These are phyloP conservation scores for Strix uralensis DNA, from an alignment of 2,113 vertebrate species.

Conservation along the genomic window DNA sequence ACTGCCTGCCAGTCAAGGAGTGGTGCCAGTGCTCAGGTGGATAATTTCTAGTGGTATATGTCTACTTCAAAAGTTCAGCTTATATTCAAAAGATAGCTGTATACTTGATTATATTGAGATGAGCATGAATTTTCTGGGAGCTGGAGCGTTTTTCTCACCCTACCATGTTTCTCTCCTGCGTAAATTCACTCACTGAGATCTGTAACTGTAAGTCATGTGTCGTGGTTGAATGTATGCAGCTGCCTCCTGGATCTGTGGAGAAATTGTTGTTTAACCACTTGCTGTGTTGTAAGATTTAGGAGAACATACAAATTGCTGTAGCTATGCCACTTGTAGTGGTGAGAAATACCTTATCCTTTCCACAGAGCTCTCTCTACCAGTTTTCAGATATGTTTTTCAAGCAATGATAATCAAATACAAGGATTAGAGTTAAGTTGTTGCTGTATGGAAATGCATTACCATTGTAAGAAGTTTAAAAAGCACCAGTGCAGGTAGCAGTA, in stretches of 20 bases:
- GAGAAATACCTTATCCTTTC: not conserved
- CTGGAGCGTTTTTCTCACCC: not conserved
- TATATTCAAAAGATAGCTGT: not conserved
- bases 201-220: not conserved
- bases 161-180: not conserved
- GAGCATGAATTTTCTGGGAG: not conserved
- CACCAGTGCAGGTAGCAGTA: not conserved
- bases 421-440: not conserved
- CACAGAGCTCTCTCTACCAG: not conserved
- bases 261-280: not conserved
- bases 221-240: not conserved
- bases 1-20: not conserved
- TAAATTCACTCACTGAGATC: not conserved
- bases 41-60: not conserved
- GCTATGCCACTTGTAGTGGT: not conserved
- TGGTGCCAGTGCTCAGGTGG: not conserved
- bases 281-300: not conserved
- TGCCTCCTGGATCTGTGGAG: not conserved
- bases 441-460: not conserved
- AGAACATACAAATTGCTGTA: not conserved
- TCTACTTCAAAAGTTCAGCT: not conserved
- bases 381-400: not conserved
- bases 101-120: not conserved
- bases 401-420: accelerated
- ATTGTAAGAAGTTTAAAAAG: not conserved